Evolutionary conservation across 1,140 invertebrate species (phyloP), one percentile per base, ranked within the genome.

Genomic region (Euwallacea fornicatus): DNA sequence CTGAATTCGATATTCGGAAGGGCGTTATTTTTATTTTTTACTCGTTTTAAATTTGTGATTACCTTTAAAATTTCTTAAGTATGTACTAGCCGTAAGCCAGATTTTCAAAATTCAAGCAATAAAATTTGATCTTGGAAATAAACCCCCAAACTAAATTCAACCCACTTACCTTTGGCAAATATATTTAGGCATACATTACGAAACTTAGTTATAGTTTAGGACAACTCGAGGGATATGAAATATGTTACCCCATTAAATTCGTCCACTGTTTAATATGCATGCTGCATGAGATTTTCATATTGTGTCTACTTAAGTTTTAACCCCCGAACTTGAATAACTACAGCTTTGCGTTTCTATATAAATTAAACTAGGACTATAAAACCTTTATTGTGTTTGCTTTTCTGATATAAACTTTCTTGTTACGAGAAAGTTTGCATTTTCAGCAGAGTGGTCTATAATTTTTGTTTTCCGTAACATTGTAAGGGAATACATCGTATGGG

Each of bases 231-330:
- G 21, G 13, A 58, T 13, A 58, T 33, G 13, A 58, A 58, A 58
- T 58, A 58, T 58, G n/a, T 58, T 58, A 58, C 55, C 55, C 55
- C n/a, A 58, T 58, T 58, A 58, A 58, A 58, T 58, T 58, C 9
- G 55, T 58, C 21, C 21, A 58, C 55, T 58, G 55, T 58, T 58
- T 58, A 58, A 58, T 58, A 58, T 58, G 55, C 55, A 58, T 58
- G 21, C 13, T 13, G 13, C 21, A 58, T 33, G 55, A 58, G 21
- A 58, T 58, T 58, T 58, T 58, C 55, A 58, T 58, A 58, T 58
- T 58, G 55, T 13, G 9, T 21, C 21, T 58, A 58, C n/a, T 58
- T 58, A 50, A 50, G 46, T 50, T 50, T 2, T 13, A 13, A 50
- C 46, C 46, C 46, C 46, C 13, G 13, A 50, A 50, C 46, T 50